Evolutionary conservation across 1,140 invertebrate species (phyloP).

Genomic region (Maniola jurtina): DNA sequence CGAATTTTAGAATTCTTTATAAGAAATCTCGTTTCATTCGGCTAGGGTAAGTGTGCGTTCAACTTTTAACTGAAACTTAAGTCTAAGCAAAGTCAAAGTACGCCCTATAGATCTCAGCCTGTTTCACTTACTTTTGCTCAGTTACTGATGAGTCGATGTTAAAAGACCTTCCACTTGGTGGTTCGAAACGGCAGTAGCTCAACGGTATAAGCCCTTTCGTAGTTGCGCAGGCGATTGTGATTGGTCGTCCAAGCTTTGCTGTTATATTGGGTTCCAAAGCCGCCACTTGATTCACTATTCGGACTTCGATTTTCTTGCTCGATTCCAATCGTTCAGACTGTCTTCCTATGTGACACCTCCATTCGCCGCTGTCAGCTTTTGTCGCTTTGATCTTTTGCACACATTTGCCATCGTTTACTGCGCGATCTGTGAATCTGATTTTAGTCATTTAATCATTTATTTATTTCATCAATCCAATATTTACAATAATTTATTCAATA

Average conservation of each 20-base stretch:
- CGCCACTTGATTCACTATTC: conserved; percentile 58
- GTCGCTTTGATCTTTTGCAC: conserved; percentile 46
- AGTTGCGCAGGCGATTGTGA: conserved; percentile 53
- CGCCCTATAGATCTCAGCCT: no score
- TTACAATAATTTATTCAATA: no score
- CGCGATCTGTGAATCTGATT: conserved; percentile 46
- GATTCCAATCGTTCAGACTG: conserved; percentile 43
- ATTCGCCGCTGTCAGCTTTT: conserved; percentile 49
- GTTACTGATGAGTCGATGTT: conserved; percentile 56
- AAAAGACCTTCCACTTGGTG: conserved; percentile 56
- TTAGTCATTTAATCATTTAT: no score
- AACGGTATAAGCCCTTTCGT: conserved; percentile 47
- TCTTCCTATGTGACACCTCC: conserved; percentile 61
- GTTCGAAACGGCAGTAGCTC: conserved; percentile 66
- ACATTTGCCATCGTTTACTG: conserved; percentile 50
- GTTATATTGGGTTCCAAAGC: conserved; percentile 54
- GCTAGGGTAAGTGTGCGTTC: no score
- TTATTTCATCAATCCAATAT: no score
- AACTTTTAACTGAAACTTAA: no score
- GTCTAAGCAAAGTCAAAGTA: no score
- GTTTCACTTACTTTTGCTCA: conserved; percentile 44
- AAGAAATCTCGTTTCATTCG: no score
- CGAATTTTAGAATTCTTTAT: no score
- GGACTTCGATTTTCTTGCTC: conserved; percentile 48
- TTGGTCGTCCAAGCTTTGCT: conserved; percentile 39